A percentile compares a stretch with the other conserved stretches of the same genome.
phyloP scores from a whole-genome alignment of 2,797 vertebrate species.

The Sphenodon punctatus region DNA sequence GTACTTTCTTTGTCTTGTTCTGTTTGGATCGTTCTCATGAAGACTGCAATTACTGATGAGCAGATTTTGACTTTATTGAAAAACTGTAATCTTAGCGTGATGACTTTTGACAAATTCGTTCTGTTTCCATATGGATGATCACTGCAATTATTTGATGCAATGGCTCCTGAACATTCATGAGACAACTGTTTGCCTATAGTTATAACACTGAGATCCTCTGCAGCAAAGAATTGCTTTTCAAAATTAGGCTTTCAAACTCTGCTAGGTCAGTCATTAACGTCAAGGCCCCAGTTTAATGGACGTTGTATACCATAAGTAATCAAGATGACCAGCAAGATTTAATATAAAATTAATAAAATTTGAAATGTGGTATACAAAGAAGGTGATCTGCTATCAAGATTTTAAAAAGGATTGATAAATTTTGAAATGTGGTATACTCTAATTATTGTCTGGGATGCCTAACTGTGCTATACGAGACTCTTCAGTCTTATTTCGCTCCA shows the following conservation, averaged over 20 bases:
- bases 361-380: neutral
- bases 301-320: constrained; percentile 18
- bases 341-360: neutral
- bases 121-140: neutral
- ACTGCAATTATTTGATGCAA: neutral
- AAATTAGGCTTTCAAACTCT: neutral
- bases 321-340: neutral
- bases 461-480: neutral
- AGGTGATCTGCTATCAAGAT: neutral
- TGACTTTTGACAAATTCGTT: neutral
- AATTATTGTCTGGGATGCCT: neutral
- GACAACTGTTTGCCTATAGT: neutral
- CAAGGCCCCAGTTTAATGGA: constrained; percentile 8
- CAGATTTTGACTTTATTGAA: neutral
- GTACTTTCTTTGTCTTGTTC: constrained; percentile 13
- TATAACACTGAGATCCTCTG: neutral
- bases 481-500: neutral
- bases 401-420: constrained; percentile 12
- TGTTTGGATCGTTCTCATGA: constrained; percentile 1
- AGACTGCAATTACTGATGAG: neutral
- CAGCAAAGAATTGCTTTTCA: neutral
- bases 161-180: neutral
- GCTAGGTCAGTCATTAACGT: neutral
- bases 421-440: neutral
- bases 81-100: neutral